phyloP scores from a whole-genome alignment of 2,797 vertebrate genomes.

The Myotis myotis region DNA sequence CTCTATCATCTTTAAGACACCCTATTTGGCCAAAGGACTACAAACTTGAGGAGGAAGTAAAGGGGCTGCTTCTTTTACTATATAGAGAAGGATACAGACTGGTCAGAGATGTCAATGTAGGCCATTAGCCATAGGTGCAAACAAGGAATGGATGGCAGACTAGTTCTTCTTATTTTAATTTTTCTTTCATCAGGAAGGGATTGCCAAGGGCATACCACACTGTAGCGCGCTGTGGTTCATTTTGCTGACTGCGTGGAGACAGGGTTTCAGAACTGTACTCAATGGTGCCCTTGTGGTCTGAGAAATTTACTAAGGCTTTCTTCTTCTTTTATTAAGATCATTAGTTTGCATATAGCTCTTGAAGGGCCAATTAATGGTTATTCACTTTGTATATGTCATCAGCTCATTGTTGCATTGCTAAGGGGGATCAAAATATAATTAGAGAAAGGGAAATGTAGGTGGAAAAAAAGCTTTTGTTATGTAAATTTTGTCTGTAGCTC shows the following conservation, averaged over 20 bases:
- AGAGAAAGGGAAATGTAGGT: not conserved
- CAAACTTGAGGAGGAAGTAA: not conserved
- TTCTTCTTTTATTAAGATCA: slow-evolving; percentile 43
- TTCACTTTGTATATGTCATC: not conserved
- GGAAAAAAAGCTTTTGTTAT: not conserved
- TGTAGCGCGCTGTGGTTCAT: not conserved
- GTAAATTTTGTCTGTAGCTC: not conserved
- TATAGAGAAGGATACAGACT: not conserved
- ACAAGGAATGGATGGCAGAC: not conserved
- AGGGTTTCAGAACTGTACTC: not conserved
- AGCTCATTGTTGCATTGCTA: not conserved
- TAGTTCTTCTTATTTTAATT: slow-evolving; percentile 29
- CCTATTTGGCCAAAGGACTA: not conserved
- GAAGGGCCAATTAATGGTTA: not conserved
- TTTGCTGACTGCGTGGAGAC: slow-evolving; percentile 32
- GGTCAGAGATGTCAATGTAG: not conserved
- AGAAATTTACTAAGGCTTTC: slow-evolving; percentile 7
- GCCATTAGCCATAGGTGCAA: not conserved
- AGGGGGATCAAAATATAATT: not conserved
- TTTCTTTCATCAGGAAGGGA: slow-evolving; percentile 36
- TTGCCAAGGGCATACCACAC: not conserved
- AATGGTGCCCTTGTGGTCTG: not conserved
- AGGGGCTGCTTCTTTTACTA: not conserved
- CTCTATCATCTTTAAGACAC: not conserved
- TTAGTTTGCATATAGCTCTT: not conserved